Evolutionary conservation across 2,888 invertebrate species (phyloP), one percentile per base, ranked within the genome.

Genomic region (Lissocephala sabroskyi): DNA sequence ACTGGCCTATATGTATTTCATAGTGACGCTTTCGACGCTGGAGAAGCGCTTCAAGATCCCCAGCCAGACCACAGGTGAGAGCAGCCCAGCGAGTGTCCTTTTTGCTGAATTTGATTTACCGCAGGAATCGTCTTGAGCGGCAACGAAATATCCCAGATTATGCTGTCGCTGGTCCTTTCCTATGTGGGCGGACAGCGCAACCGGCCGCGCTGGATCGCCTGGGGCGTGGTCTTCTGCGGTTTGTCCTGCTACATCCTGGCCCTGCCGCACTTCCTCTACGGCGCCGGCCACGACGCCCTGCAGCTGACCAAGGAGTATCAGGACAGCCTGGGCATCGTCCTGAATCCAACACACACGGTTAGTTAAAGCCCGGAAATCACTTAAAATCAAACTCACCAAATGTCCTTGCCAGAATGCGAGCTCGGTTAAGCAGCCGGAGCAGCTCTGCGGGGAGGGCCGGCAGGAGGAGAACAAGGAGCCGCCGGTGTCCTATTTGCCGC

Each of bases 21-120:
- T 88, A 5, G 89, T 90, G 10, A 89, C 89, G 9, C 82, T 90
- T 57, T 89, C 89, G 41, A 90, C 90, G 3, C 82, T 90, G 68
- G 90, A 90, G 71, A 90, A 89, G 66, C 85, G 90, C 56, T 90
- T 90, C 79, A 89, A 89, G 81, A 89, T 90, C 67, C 89, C 89
- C 30, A 90, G 90, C 66, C 87, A 87, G 76, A 89, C 89, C 13
- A 89, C 89, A 68, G 90, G 90, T 90, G 74, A 84, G 70, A n/a
- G n/a, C n/a, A n/a, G n/a, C n/a, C 59, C n/a, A 2, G 11, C 4
- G 32, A 32, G 4, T 10, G 3, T 10, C 13, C 7, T 23, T 7
- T 23, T 23, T 23, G 7, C 7, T 5, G 7, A 23, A 23, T 3
- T 23, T 23, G 23, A 23, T n/a, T n/a, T 6, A 41, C 79, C 79